phyloP scores from a whole-genome alignment of 2,113 vertebrate genomes.

The Campylorhamphus procurvoides region DNA sequence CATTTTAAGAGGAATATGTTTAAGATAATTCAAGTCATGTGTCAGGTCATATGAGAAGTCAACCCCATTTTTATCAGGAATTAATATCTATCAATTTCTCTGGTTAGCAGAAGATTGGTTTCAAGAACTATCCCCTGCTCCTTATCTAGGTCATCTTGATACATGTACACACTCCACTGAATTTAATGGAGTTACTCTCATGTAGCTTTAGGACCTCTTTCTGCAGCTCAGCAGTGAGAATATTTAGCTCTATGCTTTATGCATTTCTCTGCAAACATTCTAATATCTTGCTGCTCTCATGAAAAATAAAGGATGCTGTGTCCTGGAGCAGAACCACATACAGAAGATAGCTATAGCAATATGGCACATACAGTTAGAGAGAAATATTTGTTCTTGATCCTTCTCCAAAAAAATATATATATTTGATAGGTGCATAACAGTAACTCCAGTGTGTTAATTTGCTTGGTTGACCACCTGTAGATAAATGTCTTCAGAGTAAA shows the following conservation, averaged over 20 bases:
- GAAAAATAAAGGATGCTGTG: neutral
- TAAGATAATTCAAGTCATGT: neutral
- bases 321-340: neutral
- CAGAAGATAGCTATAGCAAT: neutral
- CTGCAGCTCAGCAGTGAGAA: neutral
- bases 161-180: neutral
- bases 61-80: slow-evolving; percentile 42
- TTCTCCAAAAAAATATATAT: neutral
- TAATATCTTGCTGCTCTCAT: neutral
- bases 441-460: neutral
- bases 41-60: slow-evolving; percentile 43
- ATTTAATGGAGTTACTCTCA: neutral
- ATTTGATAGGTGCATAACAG: neutral
- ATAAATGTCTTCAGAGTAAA: neutral
- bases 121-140: neutral
- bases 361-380: neutral
- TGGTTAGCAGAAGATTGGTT: slow-evolving; percentile 10
- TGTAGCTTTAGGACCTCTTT: neutral
- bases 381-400: neutral
- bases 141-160: neutral
- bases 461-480: neutral
- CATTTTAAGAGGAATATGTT: neutral
- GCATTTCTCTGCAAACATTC: neutral
- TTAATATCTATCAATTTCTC: slow-evolving; percentile 26
- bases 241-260: neutral